Evolutionary conservation across 2,888 invertebrate species (phyloP), one percentile per base, ranked within the genome.

Genomic region (Agrochola lota): DNA sequence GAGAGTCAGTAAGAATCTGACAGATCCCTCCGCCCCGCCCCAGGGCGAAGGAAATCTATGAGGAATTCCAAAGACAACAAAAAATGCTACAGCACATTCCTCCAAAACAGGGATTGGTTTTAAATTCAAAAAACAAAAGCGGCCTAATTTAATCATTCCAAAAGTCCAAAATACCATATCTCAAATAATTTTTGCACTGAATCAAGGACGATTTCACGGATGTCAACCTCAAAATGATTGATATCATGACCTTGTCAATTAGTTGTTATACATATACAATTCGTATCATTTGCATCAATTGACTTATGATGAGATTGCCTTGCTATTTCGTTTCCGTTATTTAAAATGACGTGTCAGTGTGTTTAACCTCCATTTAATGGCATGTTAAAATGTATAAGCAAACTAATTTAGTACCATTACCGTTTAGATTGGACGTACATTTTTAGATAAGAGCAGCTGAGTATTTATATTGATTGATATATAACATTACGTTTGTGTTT

Each of bases 201-300:
- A 52, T 78, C 72, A 85, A 71, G 70, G 60, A 66, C 43, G 23
- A 78, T 86, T 84, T 79, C 71, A 78, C 78, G 78, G 64, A 55
- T 74, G 49, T 20, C 52, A 72, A 70, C 62, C 43, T 66, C 63
- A 40, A 74, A 82, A 82, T 73, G n/a, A 71, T 80, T 74, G 71
- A 40, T 43, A 40, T 62, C 57, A 26, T 43, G 79, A 88, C 87
- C 89, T 87, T 79, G 84, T 74, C 77, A 73, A 76, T 81, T 75
- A 66, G 17, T 68, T 75, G 23, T 66, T 66, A 62, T 55, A 76
- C 68, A 35, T 71, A 55, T 66, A 73, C 52, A 78, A 59, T 78
- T 81, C 20, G 60, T 71, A 85, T 49, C 40, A 80, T 85, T 78
- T 68, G 71, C 67, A 63, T 74, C 55, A 72, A 78, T 82, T 77